These are phyloP conservation scores for Alviniconcha marisindica DNA, from an alignment of 1,140 invertebrate genomes.

Conservation along the genomic window DNA sequence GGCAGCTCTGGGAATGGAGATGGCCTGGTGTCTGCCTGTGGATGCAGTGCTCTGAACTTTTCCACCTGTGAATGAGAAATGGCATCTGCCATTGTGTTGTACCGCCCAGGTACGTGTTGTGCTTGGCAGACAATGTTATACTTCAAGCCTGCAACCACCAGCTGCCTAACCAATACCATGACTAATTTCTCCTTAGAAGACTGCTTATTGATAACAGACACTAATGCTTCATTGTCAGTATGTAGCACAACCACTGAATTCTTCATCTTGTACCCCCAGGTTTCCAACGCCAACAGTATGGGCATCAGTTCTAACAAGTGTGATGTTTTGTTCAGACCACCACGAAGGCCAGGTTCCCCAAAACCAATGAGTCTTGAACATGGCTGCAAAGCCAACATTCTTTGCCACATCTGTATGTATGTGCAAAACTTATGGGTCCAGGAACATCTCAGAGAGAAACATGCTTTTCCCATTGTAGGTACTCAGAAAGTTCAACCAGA, in stretches of 20 bases:
- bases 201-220: constrained; percentile 50
- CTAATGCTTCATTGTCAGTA: constrained; percentile 51
- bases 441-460: too few relatives aligned
- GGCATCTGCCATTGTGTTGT: constrained; percentile 40
- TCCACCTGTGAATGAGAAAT: constrained; percentile 36
- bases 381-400: constrained; percentile 33
- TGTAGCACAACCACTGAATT: constrained; percentile 52
- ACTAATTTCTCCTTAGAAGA: constrained; percentile 35
- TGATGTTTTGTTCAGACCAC: constrained; percentile 38
- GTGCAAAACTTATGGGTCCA: too few relatives aligned
- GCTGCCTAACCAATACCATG: constrained; percentile 44
- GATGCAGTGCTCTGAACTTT: constrained; percentile 41
- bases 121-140: constrained; percentile 39
- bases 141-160: constrained; percentile 41
- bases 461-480: constrained; percentile 46
- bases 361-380: constrained; percentile 40
- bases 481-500: constrained; percentile 41
- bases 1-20: neutral
- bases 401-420: constrained; percentile 45
- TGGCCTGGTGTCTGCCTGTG: neutral
- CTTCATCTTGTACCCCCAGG: constrained; percentile 37
- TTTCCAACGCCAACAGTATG: constrained; percentile 45
- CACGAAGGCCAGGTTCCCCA: too few relatives aligned
- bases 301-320: constrained; percentile 42
- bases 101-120: constrained; percentile 42